These are phyloP conservation scores for Suillia variegata DNA, from an alignment of 2,888 invertebrate species.

Conservation along the genomic window DNA sequence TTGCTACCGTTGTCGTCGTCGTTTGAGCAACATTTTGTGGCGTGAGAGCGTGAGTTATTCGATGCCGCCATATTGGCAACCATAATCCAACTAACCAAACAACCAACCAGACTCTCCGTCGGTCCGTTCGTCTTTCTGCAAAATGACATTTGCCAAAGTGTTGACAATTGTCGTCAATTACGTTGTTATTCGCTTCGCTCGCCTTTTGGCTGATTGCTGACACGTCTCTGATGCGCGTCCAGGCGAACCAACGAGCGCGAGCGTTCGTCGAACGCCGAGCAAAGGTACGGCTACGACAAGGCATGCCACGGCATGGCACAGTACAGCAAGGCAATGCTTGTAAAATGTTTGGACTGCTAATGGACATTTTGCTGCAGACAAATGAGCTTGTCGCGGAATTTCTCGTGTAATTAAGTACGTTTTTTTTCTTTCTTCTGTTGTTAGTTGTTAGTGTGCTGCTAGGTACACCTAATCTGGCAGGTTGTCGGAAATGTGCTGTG, in stretches of 20 bases:
- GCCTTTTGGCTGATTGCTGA: conserved; percentile 28
- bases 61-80: background rate
- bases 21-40: background rate
- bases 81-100: too few relatives aligned
- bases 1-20: background rate
- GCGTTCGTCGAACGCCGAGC: too few relatives aligned
- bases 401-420: conserved; percentile 32
- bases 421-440: too few relatives aligned
- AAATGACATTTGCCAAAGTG: conserved; percentile 35
- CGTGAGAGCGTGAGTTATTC: background rate
- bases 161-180: conserved; percentile 57
- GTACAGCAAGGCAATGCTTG: background rate
- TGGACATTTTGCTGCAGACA: conserved; percentile 51
- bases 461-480: background rate
- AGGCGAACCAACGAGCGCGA: too few relatives aligned
- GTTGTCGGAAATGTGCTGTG: too few relatives aligned
- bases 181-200: conserved; percentile 49
- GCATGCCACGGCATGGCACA: too few relatives aligned
- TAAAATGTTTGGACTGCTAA: background rate
- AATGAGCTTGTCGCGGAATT: conserved; percentile 50
- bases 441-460: too few relatives aligned
- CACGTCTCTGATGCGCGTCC: conserved; percentile 10
- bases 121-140: background rate
- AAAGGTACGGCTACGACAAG: too few relatives aligned
- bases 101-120: too few relatives aligned